Conservation (phyloP, 2,113 vertebrate genomes). For the Myotis lucifugus region DNA sequence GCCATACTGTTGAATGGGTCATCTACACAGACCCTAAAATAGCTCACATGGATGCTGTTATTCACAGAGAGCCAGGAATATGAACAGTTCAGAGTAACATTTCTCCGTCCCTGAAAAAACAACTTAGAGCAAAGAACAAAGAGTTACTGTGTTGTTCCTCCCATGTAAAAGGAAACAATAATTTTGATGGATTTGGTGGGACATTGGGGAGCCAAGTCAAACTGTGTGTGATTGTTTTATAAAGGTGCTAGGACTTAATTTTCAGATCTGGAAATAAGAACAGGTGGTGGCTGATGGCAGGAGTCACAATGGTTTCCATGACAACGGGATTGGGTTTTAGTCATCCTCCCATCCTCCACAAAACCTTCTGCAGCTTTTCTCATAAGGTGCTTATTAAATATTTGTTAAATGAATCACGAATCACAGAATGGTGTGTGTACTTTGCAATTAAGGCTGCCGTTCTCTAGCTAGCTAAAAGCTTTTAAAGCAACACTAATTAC, state of each 20-base stretch:
- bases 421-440: conserved; percentile 55
- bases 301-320: conserved; percentile 78
- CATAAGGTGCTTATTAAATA: conserved; percentile 78
- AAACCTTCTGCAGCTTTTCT: conserved; percentile 68
- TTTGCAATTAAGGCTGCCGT: conserved; percentile 71
- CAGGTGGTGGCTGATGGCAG: conserved; percentile 77
- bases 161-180: conserved; percentile 67
- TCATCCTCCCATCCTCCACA: conserved; percentile 77
- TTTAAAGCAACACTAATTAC: conserved; percentile 75
- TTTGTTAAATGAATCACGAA: conserved; percentile 78
- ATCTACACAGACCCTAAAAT: not conserved
- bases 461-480: conserved; percentile 63
- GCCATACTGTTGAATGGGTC: not conserved
- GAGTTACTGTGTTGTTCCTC: conserved; percentile 63
- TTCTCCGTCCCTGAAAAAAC: conserved; percentile 60
- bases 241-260: conserved; percentile 79
- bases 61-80: not conserved
- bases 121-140: conserved; percentile 70
- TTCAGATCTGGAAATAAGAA: conserved; percentile 76
- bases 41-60: not conserved
- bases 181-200: conserved; percentile 77
- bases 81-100: conserved; percentile 41
- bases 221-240: conserved; percentile 77
- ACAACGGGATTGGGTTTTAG: conserved; percentile 67
- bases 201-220: conserved; percentile 74